Conservation (phyloP, 2,113 vertebrate genomes). For the Gymnorhina tibicen region DNA sequence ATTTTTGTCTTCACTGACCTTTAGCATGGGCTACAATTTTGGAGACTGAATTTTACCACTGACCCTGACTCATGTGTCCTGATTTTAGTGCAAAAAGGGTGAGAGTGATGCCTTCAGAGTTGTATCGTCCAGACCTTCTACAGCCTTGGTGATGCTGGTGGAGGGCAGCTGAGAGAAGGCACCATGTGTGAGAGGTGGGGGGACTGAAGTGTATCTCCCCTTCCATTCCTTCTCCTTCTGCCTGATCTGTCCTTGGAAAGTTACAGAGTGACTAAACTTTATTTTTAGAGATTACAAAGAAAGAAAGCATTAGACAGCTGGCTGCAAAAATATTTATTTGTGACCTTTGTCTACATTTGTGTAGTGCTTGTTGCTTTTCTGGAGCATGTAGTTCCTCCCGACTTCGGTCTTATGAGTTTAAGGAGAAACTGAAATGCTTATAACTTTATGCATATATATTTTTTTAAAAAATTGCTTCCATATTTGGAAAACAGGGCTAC, state of each 20-base stretch:
- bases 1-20: slow-evolving; percentile 11
- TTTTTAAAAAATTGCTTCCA: neutral
- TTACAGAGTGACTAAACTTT: slow-evolving; percentile 31
- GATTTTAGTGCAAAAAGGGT: neutral
- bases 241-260: neutral
- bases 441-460: neutral
- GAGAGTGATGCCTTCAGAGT: neutral
- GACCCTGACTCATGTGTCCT: neutral
- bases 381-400: neutral
- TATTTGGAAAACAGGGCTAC: neutral
- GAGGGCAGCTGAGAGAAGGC: neutral
- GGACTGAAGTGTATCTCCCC: neutral
- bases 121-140: neutral
- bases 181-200: neutral
- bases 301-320: slow-evolving; percentile 35
- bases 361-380: slow-evolving; percentile 11
- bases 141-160: neutral
- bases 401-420: neutral
- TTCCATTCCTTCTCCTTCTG: neutral
- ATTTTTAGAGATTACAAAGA: slow-evolving; percentile 53
- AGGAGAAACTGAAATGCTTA: neutral
- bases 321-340: slow-evolving; percentile 53
- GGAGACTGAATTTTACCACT: neutral
- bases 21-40: neutral
- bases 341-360: slow-evolving; percentile 33